Evolutionary conservation across 2,888 invertebrate species (phyloP).

Genomic region (Chirona hameri): DNA sequence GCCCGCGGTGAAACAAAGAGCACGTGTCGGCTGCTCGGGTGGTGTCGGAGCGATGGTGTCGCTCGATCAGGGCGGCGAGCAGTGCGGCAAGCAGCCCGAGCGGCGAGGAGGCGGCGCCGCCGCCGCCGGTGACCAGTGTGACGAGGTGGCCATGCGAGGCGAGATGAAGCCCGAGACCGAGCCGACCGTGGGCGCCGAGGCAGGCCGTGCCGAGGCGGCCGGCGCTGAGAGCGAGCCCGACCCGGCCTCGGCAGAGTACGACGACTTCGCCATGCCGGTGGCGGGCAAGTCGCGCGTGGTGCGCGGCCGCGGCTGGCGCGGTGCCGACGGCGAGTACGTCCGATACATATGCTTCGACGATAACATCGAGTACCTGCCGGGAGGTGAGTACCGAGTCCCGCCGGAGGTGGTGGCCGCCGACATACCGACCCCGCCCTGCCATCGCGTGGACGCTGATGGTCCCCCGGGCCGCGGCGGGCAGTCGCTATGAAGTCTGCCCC

Average conservation of each 20-base stretch:
- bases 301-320: conserved; percentile 42
- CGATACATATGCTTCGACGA: conserved; percentile 43
- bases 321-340: conserved; percentile 42
- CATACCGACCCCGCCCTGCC: too few relatives aligned
- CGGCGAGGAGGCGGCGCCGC: neutral
- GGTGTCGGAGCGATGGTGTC: neutral
- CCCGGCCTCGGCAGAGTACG: conserved; percentile 32
- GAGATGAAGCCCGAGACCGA: neutral
- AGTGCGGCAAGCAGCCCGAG: neutral
- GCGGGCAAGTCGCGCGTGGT: conserved; percentile 42
- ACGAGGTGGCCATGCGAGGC: neutral
- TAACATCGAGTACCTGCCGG: conserved; percentile 46
- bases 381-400: conserved; percentile 43
- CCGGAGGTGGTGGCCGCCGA: too few relatives aligned
- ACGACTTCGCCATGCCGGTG: conserved; percentile 42
- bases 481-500: too few relatives aligned
- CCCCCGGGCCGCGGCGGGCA: too few relatives aligned
- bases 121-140: neutral
- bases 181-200: neutral
- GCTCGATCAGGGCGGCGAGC: conserved; percentile 3
- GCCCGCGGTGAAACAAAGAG: neutral
- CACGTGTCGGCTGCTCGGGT: neutral
- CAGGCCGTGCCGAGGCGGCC: neutral
- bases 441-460: too few relatives aligned
- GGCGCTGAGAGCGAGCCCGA: neutral